These are phyloP conservation scores for Venusia cambrica DNA, from an alignment of 2,888 invertebrate species.

Conservation along the genomic window DNA sequence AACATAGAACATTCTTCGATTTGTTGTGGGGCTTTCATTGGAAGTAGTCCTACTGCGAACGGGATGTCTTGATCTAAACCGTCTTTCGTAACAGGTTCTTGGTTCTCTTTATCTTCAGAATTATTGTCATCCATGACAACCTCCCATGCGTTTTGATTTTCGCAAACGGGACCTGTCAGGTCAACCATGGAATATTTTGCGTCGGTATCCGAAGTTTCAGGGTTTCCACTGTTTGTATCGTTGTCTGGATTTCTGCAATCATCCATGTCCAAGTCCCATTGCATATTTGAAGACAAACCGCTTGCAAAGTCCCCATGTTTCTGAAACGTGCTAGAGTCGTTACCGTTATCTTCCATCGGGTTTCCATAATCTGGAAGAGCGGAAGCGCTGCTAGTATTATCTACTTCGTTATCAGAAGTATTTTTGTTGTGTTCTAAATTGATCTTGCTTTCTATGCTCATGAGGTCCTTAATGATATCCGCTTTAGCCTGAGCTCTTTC, in stretches of 20 bases:
- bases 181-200: conserved; percentile 45
- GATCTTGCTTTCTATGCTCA: conserved; percentile 69
- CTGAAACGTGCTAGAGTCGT: conserved; percentile 11
- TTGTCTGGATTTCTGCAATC: conserved; percentile 30
- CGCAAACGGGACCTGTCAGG: conserved; percentile 43
- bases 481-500: conserved; percentile 59
- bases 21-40: conserved; percentile 54
- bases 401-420: conserved; percentile 32
- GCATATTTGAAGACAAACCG: conserved; percentile 16
- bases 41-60: conserved; percentile 68
- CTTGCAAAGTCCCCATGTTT: conserved; percentile 15
- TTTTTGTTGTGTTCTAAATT: conserved; percentile 40
- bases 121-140: conserved; percentile 39
- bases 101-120: conserved; percentile 47
- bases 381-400: conserved; percentile 31
- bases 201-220: conserved; percentile 34
- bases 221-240: conserved; percentile 28
- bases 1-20: conserved; percentile 46
- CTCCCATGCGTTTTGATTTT: conserved; percentile 44
- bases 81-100: conserved; percentile 30
- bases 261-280: conserved; percentile 23
- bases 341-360: conserved; percentile 12
- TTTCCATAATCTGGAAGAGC: conserved; percentile 16
- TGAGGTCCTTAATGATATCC: conserved; percentile 69
- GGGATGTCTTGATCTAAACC: conserved; percentile 64